Evolutionary conservation across 2,888 invertebrate species (phyloP), one percentile per base, ranked within the genome.

Genomic region (Coremacera marginata): DNA sequence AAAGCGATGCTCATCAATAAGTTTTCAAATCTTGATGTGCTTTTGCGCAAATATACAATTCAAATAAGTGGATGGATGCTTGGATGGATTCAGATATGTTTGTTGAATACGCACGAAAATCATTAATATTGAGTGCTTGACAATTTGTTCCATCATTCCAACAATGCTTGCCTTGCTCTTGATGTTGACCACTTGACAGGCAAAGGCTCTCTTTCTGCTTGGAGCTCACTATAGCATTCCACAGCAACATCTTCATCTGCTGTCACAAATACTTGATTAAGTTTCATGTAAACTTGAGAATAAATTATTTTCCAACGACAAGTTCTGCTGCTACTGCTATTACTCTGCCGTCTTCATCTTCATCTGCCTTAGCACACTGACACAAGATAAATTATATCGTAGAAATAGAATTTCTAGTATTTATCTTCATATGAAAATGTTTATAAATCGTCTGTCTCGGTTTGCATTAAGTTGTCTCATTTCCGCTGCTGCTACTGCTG

Each of bases 291-390:
- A 74, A 31, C 65, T 74, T 22, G 31, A 3, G 65, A n/a, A 65
- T 74, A 65, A 74, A 74, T 74, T 52, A 74, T 67, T 52, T 25
- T 74, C 74, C 51, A 49, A 19, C 31, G 57, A 57, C 71, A 44
- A 31, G 55, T 55, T 34, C 34, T 71, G 57, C 71, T 71, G 55
- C 55, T 37, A 7, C 37, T 37, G 37, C 37, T 31, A 31, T 5
- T 31, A 4, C 31, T 31, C 31, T 31, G 8, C 7, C 37, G 37
- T 37, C 62, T 25, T 52, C 65, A 44, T 27, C 62, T 25, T 63
- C 51, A 62, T 31, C 55, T 19, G 37, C 65, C 31, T 16, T 14
- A 34, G 34, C 63, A 16, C 27, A 62, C 37, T 44, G 71, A 71
- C 71, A 72, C 62, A 74, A 52, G 55, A 74, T 65, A 65, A 74